Conservation (phyloP, 92 coral and sea anemone species). For the Diadumene lineata region DNA sequence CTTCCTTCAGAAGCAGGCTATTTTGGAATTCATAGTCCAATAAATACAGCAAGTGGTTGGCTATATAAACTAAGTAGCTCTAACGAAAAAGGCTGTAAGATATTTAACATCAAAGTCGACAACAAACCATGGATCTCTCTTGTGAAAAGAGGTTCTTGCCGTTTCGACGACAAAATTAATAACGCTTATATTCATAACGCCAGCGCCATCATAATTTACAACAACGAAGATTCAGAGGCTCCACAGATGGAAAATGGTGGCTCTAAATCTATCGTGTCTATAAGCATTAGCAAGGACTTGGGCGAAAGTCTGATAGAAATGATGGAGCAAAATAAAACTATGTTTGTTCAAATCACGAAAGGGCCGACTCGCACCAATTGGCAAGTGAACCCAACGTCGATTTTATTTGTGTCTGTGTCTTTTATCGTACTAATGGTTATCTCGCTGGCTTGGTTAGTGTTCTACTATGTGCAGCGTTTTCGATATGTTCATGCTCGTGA, state of each 20-base stretch:
- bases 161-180: slow-evolving; percentile 67
- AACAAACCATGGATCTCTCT: slow-evolving; percentile 90
- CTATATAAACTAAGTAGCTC: slow-evolving; percentile 47
- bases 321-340: slow-evolving; percentile 58
- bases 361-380: slow-evolving; percentile 42
- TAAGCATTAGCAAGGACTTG: slow-evolving; percentile 62
- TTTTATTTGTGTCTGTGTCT: slow-evolving; percentile 93
- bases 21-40: slow-evolving; percentile 73
- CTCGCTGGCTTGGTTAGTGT: slow-evolving; percentile 96
- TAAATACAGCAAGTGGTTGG: slow-evolving; percentile 69
- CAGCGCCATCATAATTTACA: slow-evolving; percentile 80
- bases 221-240: slow-evolving; percentile 20
- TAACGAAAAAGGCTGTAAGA: slow-evolving; percentile 68
- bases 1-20: slow-evolving; percentile 41
- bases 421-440: slow-evolving; percentile 98
- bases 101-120: slow-evolving; percentile 58
- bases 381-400: slow-evolving; percentile 91
- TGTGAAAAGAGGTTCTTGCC: slow-evolving; percentile 77
- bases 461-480: slow-evolving; percentile 95
- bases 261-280: slow-evolving; percentile 55
- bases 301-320: slow-evolving; percentile 62
- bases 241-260: slow-evolving; percentile 57
- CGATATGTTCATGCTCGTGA: slow-evolving; percentile 97
- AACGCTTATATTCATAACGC: slow-evolving; percentile 93
- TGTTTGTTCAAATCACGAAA: slow-evolving; percentile 65